Conservation (phyloP, 2,113 vertebrate species). For the Sciurus niger region DNA sequence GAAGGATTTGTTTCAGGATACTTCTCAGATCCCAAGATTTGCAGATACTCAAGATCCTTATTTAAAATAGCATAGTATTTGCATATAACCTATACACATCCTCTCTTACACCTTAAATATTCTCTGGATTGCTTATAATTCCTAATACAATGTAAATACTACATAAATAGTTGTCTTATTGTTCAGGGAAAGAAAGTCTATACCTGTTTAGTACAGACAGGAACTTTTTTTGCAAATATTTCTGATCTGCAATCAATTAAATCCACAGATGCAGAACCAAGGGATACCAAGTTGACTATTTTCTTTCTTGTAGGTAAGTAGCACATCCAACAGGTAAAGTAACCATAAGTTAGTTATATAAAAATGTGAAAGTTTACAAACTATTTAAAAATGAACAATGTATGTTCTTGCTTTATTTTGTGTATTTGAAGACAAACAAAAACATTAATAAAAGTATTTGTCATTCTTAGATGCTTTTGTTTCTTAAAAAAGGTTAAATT, state of each 20-base stretch:
- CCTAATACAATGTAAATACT: not conserved
- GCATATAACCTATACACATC: not conserved
- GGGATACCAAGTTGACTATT: not conserved
- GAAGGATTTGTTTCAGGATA: not conserved
- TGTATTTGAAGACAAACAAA: slow-evolving; percentile 56
- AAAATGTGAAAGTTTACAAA: slow-evolving; percentile 59
- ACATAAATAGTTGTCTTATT: not conserved
- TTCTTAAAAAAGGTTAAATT: slow-evolving; percentile 14
- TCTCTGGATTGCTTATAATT: not conserved
- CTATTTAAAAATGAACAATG: not conserved
- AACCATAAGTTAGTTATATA: slow-evolving; percentile 42
- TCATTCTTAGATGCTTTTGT: slow-evolving; percentile 36
- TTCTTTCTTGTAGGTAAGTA: not conserved
- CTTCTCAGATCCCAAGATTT: not conserved
- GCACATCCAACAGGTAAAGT: not conserved
- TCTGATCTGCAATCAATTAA: not conserved
- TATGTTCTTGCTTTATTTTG: slow-evolving; percentile 38
- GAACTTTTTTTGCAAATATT: not conserved
- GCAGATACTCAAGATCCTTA: not conserved
- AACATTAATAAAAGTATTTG: not conserved
- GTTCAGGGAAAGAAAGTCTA: not conserved
- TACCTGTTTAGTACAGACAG: not conserved
- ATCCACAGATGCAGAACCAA: not conserved
- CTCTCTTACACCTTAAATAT: not conserved
- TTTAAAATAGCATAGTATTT: not conserved